phyloP scores from a whole-genome alignment of 1,140 invertebrate species.

The Lepidurus couesii region DNA sequence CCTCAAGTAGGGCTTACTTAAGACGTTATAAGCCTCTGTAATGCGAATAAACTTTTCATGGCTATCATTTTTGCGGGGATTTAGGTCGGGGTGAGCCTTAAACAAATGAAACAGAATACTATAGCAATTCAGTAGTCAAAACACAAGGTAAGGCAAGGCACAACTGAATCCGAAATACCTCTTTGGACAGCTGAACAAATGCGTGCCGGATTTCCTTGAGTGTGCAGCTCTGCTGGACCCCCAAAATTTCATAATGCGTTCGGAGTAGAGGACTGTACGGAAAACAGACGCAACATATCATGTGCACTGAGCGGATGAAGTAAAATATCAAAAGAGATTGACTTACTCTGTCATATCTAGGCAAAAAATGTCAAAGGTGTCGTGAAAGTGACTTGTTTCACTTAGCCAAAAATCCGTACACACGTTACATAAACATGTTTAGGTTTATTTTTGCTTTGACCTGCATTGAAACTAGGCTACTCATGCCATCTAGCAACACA shows the following conservation, averaged over 20 bases:
- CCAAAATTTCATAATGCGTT: conserved; percentile 27
- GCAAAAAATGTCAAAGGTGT: too few species aligned
- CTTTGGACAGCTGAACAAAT: conserved; percentile 27
- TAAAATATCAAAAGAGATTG: too few species aligned
- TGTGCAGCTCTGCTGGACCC: conserved; percentile 13
- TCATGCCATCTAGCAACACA: too few species aligned
- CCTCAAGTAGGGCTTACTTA: conserved; percentile 52
- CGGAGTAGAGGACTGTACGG: neutral
- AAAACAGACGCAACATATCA: neutral
- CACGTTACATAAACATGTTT: too few species aligned
- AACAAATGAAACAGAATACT: conserved; percentile 35
- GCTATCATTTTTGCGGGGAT: conserved; percentile 46
- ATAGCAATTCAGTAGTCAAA: neutral
- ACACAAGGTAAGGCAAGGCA: neutral
- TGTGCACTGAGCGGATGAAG: neutral
- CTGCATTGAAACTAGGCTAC: too few species aligned
- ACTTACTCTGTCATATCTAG: too few species aligned
- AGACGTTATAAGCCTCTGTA: conserved; percentile 57
- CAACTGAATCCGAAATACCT: neutral
- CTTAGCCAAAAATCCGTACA: too few species aligned
- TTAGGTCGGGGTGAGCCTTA: conserved; percentile 57
- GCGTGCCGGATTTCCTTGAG: conserved; percentile 27
- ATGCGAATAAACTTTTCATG: conserved; percentile 55
- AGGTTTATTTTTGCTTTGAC: too few species aligned
- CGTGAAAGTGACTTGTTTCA: too few species aligned